Evolutionary conservation across 2,113 vertebrate species (phyloP).

Genomic region (Raja brachyura): DNA sequence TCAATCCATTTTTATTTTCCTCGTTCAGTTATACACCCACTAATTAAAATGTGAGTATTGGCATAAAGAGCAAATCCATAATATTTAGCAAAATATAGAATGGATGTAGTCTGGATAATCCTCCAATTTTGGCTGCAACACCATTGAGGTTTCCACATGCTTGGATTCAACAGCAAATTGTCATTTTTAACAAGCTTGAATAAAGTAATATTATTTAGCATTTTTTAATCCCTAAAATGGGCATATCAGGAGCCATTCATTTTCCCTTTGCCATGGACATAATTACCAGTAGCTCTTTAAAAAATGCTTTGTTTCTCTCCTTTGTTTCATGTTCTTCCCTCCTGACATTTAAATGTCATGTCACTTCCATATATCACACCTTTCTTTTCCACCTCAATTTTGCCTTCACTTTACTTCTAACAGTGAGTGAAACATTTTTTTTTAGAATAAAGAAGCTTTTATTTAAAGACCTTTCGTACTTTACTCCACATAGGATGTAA

Average conservation of each 20-base stretch:
- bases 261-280: background rate
- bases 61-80: background rate
- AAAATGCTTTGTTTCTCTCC: background rate
- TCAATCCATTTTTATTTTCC: background rate
- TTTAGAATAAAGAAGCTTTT: background rate
- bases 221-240: background rate
- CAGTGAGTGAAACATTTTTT: background rate
- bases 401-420: background rate
- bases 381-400: background rate
- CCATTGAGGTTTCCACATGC: background rate
- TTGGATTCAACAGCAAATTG: background rate
- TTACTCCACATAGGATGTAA: no score
- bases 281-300: background rate
- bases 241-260: background rate
- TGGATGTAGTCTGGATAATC: no score
- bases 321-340: background rate
- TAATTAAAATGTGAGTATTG: background rate
- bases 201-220: background rate
- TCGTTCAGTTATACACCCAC: background rate
- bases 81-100: background rate
- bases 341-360: background rate
- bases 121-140: background rate
- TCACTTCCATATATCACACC: background rate
- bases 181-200: background rate
- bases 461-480: no score